Evolutionary conservation across 1,140 invertebrate genomes (phyloP), one percentile per base, ranked within the genome.

Genomic region (Papilio polyxenes): DNA sequence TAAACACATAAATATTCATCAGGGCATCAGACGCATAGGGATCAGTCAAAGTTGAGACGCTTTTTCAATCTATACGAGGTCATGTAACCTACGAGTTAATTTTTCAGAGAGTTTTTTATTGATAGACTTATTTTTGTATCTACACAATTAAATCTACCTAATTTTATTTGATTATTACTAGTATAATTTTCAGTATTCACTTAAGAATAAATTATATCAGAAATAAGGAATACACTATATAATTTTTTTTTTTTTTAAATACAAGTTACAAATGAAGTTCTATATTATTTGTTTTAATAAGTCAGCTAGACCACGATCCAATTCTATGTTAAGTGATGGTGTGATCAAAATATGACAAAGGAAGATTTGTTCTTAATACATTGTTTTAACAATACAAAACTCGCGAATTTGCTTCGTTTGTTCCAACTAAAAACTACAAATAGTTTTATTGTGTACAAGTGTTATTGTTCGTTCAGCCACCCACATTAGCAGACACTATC

Each of bases 401-500:
- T 37, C 23, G 15, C 9, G 23, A 3, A 37, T 9, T 69, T 15
- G 49, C 56, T 37, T 7, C 5, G 13, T 11, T 9, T 20, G 59
- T 62, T 75, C n/a, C 17, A 75, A 49, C 44, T 75, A 75, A 77
- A 20, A 5, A 56, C 23, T 15, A 15, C 65, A 53, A 77, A 56
- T 53, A 77, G 49, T n/a, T 49, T 76, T 53, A 76, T 20, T n/a
- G n/a, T n/a, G n/a, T n/a, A n/a, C 48, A 56, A 49, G n/a, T 51
- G 20, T 49, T 76, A 20, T 76, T 77, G 75, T 77, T 56, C 49
- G 75, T n/a, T 51, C 75, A 77, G 44, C 5, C 49, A 77, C 75
- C 49, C 49, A 51, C 48, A 56, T 77, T 77, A 23, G 13, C 20
- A 11, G 20, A 77, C 20, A 1, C 23, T 77, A 77, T 77, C 75